These are phyloP conservation scores for Theretra japonica DNA, from an alignment of 2,888 invertebrate species.

Conservation along the genomic window DNA sequence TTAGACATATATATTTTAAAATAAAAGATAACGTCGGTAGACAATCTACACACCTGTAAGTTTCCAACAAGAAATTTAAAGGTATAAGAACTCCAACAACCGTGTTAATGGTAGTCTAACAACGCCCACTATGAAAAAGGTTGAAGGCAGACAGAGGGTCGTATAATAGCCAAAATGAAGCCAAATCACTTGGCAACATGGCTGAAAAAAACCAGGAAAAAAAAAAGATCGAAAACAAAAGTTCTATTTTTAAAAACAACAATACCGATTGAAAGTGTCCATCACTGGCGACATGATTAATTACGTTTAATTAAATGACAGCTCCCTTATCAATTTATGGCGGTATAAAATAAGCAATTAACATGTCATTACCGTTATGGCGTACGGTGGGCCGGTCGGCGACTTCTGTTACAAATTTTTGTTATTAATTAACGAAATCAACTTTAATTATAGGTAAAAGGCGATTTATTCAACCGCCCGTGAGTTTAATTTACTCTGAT, in stretches of 20 bases:
- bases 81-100: no score
- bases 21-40: no score
- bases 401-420: slow-evolving; percentile 41
- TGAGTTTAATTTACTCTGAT: slow-evolving; percentile 24
- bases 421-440: slow-evolving; percentile 44
- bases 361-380: slow-evolving; percentile 40
- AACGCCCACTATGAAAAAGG: no score
- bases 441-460: slow-evolving; percentile 26
- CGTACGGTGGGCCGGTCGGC: slow-evolving; percentile 30
- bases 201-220: background rate
- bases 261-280: background rate
- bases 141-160: no score
- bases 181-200: no score
- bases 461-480: slow-evolving; percentile 22
- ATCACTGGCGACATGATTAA: slow-evolving; percentile 11
- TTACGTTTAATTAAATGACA: slow-evolving; percentile 33
- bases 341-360: slow-evolving; percentile 46
- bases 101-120: no score
- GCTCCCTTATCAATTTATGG: slow-evolving; percentile 34
- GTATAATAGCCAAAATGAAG: no score
- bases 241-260: slow-evolving; percentile 3
- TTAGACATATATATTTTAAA: no score
- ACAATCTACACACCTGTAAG: no score
- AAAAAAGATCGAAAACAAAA: background rate
- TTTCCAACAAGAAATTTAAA: no score